Evolutionary conservation across 92 coral and sea anemone genomes (phyloP).

Genomic region (Bergia sp.): DNA sequence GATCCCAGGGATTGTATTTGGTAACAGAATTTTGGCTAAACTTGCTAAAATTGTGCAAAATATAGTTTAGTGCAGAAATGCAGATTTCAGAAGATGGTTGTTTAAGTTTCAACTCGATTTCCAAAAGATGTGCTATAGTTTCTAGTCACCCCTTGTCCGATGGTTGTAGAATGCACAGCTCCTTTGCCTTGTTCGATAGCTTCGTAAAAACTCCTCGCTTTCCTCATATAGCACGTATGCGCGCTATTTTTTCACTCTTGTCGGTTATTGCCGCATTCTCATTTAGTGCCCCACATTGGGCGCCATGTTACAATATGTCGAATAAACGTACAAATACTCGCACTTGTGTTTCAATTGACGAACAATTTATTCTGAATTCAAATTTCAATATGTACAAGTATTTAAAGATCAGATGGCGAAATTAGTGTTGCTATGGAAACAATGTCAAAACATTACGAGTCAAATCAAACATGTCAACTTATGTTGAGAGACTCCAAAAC

Average conservation of each 20-base stretch:
- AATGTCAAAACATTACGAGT: neutral
- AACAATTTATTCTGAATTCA: neutral
- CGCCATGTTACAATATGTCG: constrained; percentile 34
- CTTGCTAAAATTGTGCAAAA: too few species aligned
- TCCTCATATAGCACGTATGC: constrained; percentile 56
- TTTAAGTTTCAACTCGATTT: neutral
- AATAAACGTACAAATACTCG: neutral
- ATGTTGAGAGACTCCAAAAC: neutral
- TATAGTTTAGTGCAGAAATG: too few species aligned
- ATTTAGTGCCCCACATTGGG: constrained; percentile 53
- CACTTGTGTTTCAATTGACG: neutral
- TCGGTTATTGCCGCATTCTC: neutral
- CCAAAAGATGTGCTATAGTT: constrained; percentile 44
- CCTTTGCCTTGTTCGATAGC: constrained; percentile 59
- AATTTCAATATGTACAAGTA: constrained; percentile 12
- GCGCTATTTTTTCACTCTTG: constrained; percentile 35
- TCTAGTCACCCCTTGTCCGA: constrained; percentile 47
- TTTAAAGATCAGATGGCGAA: neutral
- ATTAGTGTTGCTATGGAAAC: neutral
- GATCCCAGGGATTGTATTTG: too few species aligned
- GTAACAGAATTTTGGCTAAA: too few species aligned
- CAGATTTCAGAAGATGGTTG: too few species aligned
- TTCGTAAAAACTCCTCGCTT: constrained; percentile 67
- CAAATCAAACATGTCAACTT: neutral
- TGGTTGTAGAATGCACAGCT: constrained; percentile 25